phyloP scores from a whole-genome alignment of 2,113 vertebrate species.

The Nematolebias whitei region DNA sequence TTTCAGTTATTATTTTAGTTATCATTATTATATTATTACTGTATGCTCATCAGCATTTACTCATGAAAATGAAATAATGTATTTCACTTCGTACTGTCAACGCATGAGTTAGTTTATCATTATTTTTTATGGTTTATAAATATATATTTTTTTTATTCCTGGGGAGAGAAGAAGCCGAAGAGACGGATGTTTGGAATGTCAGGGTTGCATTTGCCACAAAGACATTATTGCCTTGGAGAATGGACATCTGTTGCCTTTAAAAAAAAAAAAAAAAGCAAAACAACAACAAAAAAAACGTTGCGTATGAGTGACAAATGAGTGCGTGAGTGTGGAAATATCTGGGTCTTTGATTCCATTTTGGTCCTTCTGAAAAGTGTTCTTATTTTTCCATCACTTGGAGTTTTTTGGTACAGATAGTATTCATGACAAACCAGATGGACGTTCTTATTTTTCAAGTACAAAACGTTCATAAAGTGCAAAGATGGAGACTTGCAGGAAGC shows the following conservation, averaged over 20 bases:
- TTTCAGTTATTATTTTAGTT: conserved; percentile 67
- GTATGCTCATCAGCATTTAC: conserved; percentile 78
- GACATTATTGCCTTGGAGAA: conserved; percentile 83
- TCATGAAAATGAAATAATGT: conserved; percentile 69
- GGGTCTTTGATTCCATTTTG: conserved; percentile 74
- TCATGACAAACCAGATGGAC: conserved; percentile 70
- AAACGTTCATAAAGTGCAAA: conserved; percentile 62
- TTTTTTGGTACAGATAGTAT: conserved; percentile 79
- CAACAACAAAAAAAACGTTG: conserved; percentile 33
- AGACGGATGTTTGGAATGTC: conserved; percentile 70
- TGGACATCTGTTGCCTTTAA: conserved; percentile 80
- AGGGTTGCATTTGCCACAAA: conserved; percentile 81
- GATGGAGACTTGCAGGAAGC: conserved; percentile 30
- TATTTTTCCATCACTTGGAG: conserved; percentile 80
- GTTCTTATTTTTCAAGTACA: conserved; percentile 76
- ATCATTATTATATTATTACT: conserved; percentile 55
- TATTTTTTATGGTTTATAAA: conserved; percentile 34
- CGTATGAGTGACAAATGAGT: conserved; percentile 48
- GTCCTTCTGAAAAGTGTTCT: conserved; percentile 81
- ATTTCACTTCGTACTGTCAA: conserved; percentile 67
- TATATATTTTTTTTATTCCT: conserved; percentile 60
- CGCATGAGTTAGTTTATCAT: conserved; percentile 50
- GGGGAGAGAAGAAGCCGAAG: conserved; percentile 67
- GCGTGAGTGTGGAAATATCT: conserved; percentile 49
- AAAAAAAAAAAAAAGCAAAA: conserved; percentile 9